Base-by-base conservation (phyloP, 2,888 invertebrate species). In the Drosophila kuntzei region DNA sequence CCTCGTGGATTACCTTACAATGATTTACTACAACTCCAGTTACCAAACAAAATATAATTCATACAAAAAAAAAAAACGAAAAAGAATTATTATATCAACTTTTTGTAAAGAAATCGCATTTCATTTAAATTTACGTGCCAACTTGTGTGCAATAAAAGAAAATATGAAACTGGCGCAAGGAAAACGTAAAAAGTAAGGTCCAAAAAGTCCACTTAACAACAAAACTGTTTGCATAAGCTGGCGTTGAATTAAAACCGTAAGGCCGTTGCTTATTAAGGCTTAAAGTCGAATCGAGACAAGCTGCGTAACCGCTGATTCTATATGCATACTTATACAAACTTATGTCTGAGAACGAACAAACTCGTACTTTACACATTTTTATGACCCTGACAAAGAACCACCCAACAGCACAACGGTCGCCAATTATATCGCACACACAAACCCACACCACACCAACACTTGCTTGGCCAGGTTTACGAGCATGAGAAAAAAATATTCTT, bases 331-430 rank as follows among this genome's bases (percentile, higher is more conserved):
- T 60, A 11, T 61, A 43, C 18, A 29, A 34, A 12, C 27, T 20
- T 37, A 25, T 27, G 8, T 22, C 22, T 32, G 43, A 14, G 29
- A 64, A 66, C 51, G 46, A 55, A 76, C n/a, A 86, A 74, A n/a
- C 39, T 18, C 29, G 14, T 53, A 74, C 77, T 86, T 86, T 89
- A 60, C 84, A 73, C 72, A 83, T 72, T 85, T 89, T 89, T 83
- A 88, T 74, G 77, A 61, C 62, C 55, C 60, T 68, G 67, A 47
- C 70, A 76, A 58, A 58, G 49, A 54, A 54, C 25, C 46, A 44
- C 20, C n/a, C 34, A 11, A n/a, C 16, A 16, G 47, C 50, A 32
- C 76, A 57, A 62, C 54, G 22, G 46, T 44, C 65, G 67, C 54
- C 84, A 77, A 77, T 80, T 87, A 83, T 87, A 78, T 75, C 69